These are phyloP conservation scores for Nymphalis urticae DNA, from an alignment of 2,888 invertebrate species.

Conservation along the genomic window DNA sequence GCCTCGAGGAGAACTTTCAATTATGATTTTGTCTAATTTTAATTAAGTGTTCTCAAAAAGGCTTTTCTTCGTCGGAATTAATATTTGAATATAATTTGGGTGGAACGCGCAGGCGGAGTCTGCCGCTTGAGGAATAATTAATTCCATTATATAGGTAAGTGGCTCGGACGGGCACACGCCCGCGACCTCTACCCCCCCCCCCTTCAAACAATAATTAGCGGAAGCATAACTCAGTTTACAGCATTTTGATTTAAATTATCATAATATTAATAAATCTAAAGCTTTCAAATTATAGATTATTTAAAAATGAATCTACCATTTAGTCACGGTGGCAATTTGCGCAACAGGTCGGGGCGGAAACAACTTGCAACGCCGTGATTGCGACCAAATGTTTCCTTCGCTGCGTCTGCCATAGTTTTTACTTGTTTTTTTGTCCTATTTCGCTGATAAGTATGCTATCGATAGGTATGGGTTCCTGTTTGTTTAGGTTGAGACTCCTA, in stretches of 20 bases:
- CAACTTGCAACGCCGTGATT: constrained; percentile 78
- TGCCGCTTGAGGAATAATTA: constrained; percentile 80
- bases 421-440: constrained; percentile 65
- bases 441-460: constrained; percentile 78
- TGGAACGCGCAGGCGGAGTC: constrained; percentile 79
- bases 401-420: constrained; percentile 72
- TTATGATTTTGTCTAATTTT: constrained; percentile 82
- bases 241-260: too few species aligned
- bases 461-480: constrained; percentile 73
- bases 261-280: background rate
- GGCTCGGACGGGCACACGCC: constrained; percentile 56
- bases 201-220: constrained; percentile 4
- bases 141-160: constrained; percentile 77
- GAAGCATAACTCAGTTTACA: constrained; percentile 6
- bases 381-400: constrained; percentile 80
- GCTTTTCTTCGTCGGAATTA: constrained; percentile 81
- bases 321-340: constrained; percentile 59
- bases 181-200: constrained; percentile 24
- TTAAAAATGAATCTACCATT: background rate
- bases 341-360: constrained; percentile 82
- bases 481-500: constrained; percentile 69
- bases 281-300: background rate
- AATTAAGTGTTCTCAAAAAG: constrained; percentile 81
- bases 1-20: constrained; percentile 82
- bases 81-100: constrained; percentile 82